These are phyloP conservation scores for Xestoiulus laeticollis DNA, from an alignment of 2,888 invertebrate genomes.

Conservation along the genomic window DNA sequence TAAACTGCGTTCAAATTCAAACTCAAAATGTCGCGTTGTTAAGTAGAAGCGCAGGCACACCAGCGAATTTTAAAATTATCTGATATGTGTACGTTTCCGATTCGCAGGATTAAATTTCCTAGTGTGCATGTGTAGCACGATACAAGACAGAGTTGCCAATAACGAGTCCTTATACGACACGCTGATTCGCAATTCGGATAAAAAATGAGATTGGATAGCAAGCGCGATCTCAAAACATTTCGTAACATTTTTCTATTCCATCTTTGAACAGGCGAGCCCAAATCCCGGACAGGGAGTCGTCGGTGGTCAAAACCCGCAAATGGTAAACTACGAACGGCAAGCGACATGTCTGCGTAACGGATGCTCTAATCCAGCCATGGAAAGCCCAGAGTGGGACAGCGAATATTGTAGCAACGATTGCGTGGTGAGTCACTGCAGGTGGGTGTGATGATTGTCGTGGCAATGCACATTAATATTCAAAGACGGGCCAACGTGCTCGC, in stretches of 20 bases:
- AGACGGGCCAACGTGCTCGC: neutral
- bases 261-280: neutral
- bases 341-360: conserved; percentile 73
- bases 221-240: too few species aligned
- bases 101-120: too few species aligned
- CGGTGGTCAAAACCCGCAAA: conserved; percentile 42
- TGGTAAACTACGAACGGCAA: conserved; percentile 40
- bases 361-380: conserved; percentile 88
- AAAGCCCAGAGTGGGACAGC: conserved; percentile 94
- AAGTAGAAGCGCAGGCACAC: too few species aligned
- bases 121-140: too few species aligned
- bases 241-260: neutral
- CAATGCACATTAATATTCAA: neutral
- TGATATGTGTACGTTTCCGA: too few species aligned
- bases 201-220: too few species aligned
- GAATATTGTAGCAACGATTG: conserved; percentile 98
- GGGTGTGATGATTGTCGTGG: conserved; percentile 58
- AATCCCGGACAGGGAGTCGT: conserved; percentile 45
- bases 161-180: too few species aligned
- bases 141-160: too few species aligned
- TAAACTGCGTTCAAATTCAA: too few species aligned
- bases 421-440: conserved; percentile 95
- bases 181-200: too few species aligned
- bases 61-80: too few species aligned
- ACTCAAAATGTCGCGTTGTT: too few species aligned